Percentiles rank a stretch among this genome's conserved stretches.
phyloP scores from a whole-genome alignment of 2,888 invertebrate species.

The Crepidodera aurea region DNA sequence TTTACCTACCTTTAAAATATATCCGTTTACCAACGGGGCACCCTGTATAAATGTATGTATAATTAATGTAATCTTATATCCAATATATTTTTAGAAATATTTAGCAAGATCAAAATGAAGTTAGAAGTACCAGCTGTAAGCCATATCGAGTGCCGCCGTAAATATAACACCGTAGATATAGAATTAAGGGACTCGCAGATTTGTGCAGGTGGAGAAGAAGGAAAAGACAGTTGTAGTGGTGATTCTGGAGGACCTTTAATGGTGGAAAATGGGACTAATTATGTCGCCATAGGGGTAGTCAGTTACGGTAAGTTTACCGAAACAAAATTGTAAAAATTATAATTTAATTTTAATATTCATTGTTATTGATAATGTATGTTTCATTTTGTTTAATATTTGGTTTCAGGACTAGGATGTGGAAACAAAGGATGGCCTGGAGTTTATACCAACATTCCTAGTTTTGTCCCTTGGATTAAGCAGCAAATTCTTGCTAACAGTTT shows the following conservation, averaged over 20 bases:
- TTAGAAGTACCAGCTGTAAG: conserved; percentile 67
- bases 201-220: conserved; percentile 76
- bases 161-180: conserved; percentile 64
- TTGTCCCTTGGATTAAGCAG: conserved; percentile 69
- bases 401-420: conserved; percentile 43
- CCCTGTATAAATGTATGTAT: too few species aligned
- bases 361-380: too few species aligned
- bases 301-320: conserved; percentile 72
- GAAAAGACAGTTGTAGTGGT: conserved; percentile 78
- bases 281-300: conserved; percentile 70
- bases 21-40: too few species aligned
- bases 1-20: too few species aligned
- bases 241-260: conserved; percentile 85
- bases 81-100: conserved; percentile 48
- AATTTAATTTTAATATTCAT: too few species aligned
- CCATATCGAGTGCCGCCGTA: conserved; percentile 64
- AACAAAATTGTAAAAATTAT: too few species aligned
- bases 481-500: conserved; percentile 46
- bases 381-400: background rate
- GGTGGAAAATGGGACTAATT: conserved; percentile 53
- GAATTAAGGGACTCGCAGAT: conserved; percentile 67
- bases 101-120: conserved; percentile 67
- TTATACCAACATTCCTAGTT: conserved; percentile 70
- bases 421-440: conserved; percentile 74
- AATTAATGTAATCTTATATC: too few species aligned